Evolutionary conservation across 2,888 invertebrate genomes (phyloP), one percentile per base, ranked within the genome.

Genomic region (Strigamia crassipes): DNA sequence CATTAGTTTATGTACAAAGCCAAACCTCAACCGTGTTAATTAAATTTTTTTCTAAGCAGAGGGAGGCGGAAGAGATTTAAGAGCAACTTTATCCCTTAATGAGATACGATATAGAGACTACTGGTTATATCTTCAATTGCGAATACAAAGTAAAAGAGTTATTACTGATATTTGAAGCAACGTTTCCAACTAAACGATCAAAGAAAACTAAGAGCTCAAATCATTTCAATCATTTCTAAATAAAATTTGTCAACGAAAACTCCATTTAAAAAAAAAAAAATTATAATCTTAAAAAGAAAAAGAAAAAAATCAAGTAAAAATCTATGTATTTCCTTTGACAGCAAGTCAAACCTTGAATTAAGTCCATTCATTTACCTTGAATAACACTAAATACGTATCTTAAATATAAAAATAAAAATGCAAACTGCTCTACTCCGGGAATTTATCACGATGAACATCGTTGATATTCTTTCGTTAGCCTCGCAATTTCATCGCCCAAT

Each of bases 401-500:
- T 56, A 56, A 56, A 56, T 56, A 56, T 56, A 56, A 9, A 56
- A 56, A 56, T 38, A 56, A 56, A n/a, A 56, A 46, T 46, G 46
- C 46, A 46, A 56, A 18, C n/a, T 18, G 56, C 56, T 56, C 56
- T 56, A 56, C 56, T 56, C 56, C n/a, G 1, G 46, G 9, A 56
- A 56, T 56, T 18, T 56, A 56, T 56, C 56, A 56, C n/a, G 56
- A 56, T 1, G 34, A 77, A 77, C 31, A 27, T 38, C 18, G 13
- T 18, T 77, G 78, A 77, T 27, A 38, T 38, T 77, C 78, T 77
- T 31, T 77, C 42, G 79, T 21, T 27, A 80, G 27, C 46, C 92
- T 90, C 15, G 93, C 92, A 81, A 94, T 94, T 88, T 94, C 94
- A 80, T 91, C 91, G 42, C 94, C 94, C 78, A 95, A 88, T 0